Base-by-base conservation (phyloP, 2,888 invertebrate genomes). In the Alentia gelatinosa region DNA sequence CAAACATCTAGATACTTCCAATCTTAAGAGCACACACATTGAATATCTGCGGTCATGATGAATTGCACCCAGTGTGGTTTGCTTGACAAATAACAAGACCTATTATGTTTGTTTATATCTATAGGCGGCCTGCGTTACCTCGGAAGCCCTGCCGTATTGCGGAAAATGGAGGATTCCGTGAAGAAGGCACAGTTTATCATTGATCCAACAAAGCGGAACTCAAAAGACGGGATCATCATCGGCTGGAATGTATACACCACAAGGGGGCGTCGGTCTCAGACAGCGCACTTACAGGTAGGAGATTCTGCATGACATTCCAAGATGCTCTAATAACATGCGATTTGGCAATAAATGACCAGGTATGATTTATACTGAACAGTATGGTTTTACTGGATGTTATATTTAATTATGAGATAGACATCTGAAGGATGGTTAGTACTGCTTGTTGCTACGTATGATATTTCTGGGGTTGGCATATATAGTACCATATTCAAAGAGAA, bases 201-300 rank as follows among this genome's bases (percentile, higher is more conserved):
- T 23, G 90, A 91, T 75, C 92, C 92, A 5, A 50, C 90, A 9
- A 35, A 84, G 90, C 30, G 37, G 37, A 68, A 89, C 39, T 63
- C 26, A 0, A 37, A 42, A n/a, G 89, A 83, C 12, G 92, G 92
- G 0, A 50, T 90, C 0, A 33, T 92, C n/a, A 89, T 90, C 74
- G 91, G 91, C 0, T 92, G 92, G 92, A 75, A 91, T 42, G 89
- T 92, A 12, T 92, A 90, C 86, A 91, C 91, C 26, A 91, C 90
- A 1, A 39, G 92, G 63, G 91, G 92, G 37, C 90, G 92, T 9
- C 50, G 92, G 3, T 83, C 68, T 23, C 91, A 92, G 91, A 79
- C 37, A 47, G 91, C 90, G 23, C 90, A 91, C 68, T 75, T 92
- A 7, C 92, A 92, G 86, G 89, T 92, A 26, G n/a, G n/a, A n/a